A percentile compares a stretch with the other conserved stretches of the same genome.
phyloP scores from a whole-genome alignment of 2,888 invertebrate species.

The Achlya flavicornis region DNA sequence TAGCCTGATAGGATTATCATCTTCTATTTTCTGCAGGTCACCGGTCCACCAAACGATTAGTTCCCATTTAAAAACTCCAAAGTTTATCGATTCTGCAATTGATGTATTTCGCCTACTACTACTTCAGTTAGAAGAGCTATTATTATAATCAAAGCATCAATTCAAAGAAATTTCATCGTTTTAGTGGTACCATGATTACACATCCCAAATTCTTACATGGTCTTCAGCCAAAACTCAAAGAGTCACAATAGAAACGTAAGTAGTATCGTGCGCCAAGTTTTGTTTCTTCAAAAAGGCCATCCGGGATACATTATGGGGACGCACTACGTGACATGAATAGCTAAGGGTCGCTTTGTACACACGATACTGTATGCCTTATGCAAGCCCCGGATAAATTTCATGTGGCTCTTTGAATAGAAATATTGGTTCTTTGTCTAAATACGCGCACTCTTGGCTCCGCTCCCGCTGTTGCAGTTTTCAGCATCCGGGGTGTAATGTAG shows the following conservation, averaged over 20 bases:
- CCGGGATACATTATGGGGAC: constrained; percentile 57
- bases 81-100: no score
- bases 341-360: constrained; percentile 23
- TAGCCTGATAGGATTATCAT: no score
- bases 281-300: constrained; percentile 63
- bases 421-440: constrained; percentile 35
- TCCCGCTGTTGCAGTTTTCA: neutral
- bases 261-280: constrained; percentile 45
- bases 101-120: no score
- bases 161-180: no score
- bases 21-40: no score
- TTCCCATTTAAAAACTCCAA: no score
- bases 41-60: no score
- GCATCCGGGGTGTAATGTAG: neutral
- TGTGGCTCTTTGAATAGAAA: constrained; percentile 32
- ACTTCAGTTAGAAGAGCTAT: no score
- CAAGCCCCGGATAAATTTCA: constrained; percentile 20
- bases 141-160: no score
- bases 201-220: neutral
- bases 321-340: constrained; percentile 55
- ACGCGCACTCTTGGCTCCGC: neutral
- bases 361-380: constrained; percentile 21
- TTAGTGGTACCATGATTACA: neutral
- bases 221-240: constrained; percentile 7
- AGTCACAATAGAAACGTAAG: constrained; percentile 8